Percentiles rank a stretch among this genome's conserved stretches.
These are phyloP conservation scores for Axis porcinus DNA, from an alignment of 2,113 vertebrate genomes.

Conservation along the genomic window DNA sequence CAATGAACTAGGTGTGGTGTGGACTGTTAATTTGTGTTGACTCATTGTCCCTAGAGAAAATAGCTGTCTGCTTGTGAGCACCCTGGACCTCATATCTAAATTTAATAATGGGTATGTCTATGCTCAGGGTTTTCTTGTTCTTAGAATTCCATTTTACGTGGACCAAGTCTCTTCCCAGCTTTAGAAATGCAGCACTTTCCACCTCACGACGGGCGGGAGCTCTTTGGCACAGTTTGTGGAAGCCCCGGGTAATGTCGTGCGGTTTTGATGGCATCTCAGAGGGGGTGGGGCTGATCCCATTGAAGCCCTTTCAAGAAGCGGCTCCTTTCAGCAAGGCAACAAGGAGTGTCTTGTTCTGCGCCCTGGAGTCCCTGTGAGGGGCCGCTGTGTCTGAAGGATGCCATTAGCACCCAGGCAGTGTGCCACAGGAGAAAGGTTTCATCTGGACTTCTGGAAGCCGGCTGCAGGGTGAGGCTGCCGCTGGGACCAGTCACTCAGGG, in stretches of 20 bases:
- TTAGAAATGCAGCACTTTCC: neutral
- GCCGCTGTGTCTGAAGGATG: neutral
- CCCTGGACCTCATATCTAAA: neutral
- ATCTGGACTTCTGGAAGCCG: slow-evolving; percentile 31
- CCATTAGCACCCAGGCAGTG: slow-evolving; percentile 34
- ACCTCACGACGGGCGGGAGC: rapidly evolving
- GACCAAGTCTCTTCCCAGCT: neutral
- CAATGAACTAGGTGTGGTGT: neutral
- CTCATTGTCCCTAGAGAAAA: neutral
- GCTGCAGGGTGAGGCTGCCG: neutral
- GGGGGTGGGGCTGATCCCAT: slow-evolving; percentile 14
- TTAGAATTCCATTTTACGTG: neutral
- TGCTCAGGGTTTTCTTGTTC: neutral
- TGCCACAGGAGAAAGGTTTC: neutral
- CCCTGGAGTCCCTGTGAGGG: slow-evolving; percentile 28
- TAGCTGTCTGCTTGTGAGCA: neutral
- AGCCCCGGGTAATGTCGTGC: slow-evolving; percentile 12
- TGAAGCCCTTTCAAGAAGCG: neutral
- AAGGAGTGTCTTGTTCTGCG: slow-evolving; percentile 70
- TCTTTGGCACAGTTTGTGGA: neutral
- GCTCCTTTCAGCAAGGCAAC: slow-evolving; percentile 45
- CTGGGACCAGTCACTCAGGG: neutral
- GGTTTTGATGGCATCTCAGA: slow-evolving; percentile 31
- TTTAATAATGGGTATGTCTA: neutral
- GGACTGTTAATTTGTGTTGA: neutral